Evolutionary conservation across 2,888 invertebrate genomes (phyloP).

Genomic region (Mesorhabditis belari): DNA sequence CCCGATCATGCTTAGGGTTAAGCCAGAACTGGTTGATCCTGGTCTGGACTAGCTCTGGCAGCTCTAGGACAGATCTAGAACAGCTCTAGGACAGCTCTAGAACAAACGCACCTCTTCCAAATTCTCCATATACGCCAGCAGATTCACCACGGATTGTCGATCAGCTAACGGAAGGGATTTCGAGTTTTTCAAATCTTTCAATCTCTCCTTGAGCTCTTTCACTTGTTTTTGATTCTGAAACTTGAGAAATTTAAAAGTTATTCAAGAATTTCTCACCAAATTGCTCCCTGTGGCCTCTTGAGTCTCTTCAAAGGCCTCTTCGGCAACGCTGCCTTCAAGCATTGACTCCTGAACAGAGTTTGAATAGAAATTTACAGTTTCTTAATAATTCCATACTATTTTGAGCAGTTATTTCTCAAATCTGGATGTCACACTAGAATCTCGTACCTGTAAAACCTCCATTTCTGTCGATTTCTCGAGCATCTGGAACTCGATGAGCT

Average conservation of each 20-base stretch:
- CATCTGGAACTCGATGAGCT: constrained; percentile 49
- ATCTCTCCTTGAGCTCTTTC: no score
- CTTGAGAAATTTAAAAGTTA: no score
- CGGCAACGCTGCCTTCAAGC: not conserved
- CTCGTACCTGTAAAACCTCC: not conserved
- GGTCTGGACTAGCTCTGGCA: no score
- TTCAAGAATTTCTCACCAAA: not conserved
- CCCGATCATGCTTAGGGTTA: no score
- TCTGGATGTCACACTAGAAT: not conserved
- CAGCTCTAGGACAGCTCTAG: no score
- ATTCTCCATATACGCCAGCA: constrained; percentile 2
- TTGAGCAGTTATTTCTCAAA: no score
- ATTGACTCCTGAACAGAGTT: not conserved
- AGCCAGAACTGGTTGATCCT: no score
- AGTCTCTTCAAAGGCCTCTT: not conserved
- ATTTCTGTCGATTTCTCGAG: constrained; percentile 22
- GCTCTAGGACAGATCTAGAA: no score
- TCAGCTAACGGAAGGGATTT: not conserved
- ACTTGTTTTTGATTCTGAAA: no score
- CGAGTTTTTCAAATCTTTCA: constrained; percentile 1
- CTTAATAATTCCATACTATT: no score
- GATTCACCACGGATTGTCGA: constrained; percentile 1
- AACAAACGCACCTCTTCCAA: constrained; percentile 2
- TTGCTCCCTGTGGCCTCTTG: not conserved
- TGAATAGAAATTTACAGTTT: not conserved